phyloP scores from a whole-genome alignment of 1,140 invertebrate genomes.

The Dendroctonus ponderosae region DNA sequence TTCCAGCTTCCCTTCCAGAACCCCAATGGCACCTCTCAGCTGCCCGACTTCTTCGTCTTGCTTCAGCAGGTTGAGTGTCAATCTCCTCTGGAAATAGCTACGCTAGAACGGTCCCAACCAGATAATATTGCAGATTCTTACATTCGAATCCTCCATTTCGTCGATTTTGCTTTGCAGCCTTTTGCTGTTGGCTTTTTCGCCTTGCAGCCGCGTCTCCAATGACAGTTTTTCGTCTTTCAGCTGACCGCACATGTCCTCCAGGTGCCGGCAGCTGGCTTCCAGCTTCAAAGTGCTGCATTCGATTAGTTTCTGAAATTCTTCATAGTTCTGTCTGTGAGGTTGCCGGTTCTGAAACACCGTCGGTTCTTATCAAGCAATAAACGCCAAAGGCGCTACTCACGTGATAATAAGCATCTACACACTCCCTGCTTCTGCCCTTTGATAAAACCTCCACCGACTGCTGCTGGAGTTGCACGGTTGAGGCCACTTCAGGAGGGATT shows the following conservation, averaged over 20 bases:
- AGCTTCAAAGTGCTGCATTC: slow-evolving; percentile 47
- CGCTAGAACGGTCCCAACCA: no score
- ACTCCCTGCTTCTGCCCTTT: no score
- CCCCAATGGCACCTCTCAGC: slow-evolving; percentile 11
- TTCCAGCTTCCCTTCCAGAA: slow-evolving; percentile 9
- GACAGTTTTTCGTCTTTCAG: slow-evolving; percentile 45
- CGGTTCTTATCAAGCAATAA: no score
- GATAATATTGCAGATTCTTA: slow-evolving; percentile 29
- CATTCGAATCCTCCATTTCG: slow-evolving; percentile 38
- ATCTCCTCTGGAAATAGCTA: slow-evolving; percentile 7
- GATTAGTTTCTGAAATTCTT: slow-evolving; percentile 44
- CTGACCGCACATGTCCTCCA: slow-evolving; percentile 44
- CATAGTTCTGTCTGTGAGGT: slow-evolving; percentile 7
- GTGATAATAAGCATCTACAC: no score
- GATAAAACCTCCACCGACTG: slow-evolving; percentile 28
- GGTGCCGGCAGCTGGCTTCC: slow-evolving; percentile 44
- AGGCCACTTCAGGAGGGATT: slow-evolving; percentile 45
- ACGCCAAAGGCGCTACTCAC: no score
- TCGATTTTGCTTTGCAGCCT: slow-evolving; percentile 41
- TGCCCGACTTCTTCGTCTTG: slow-evolving; percentile 36
- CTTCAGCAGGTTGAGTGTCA: slow-evolving; percentile 17
- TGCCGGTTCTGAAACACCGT: slow-evolving; percentile 3
- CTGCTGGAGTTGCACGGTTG: slow-evolving; percentile 39
- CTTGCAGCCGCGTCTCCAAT: slow-evolving; percentile 40
- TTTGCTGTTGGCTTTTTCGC: slow-evolving; percentile 40